Percentiles rank a stretch among this genome's conserved stretches.
phyloP scores from a whole-genome alignment of 2,888 invertebrate genomes.

The Heliconius ismenius region DNA sequence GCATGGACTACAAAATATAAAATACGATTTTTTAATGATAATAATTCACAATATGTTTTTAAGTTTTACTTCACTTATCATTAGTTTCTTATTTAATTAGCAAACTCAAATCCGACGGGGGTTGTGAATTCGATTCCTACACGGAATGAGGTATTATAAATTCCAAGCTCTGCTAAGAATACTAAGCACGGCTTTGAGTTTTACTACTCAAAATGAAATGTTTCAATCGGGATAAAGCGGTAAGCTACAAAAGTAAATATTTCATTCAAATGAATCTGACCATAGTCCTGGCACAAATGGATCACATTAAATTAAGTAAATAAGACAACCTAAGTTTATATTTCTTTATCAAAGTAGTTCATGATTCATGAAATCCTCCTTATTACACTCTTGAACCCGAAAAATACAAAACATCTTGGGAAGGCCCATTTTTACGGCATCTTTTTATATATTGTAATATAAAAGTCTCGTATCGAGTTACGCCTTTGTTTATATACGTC shows the following conservation, averaged over 20 bases:
- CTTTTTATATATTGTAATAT: conserved; percentile 28
- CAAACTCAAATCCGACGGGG: too few relatives aligned
- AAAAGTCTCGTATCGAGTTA: conserved; percentile 19
- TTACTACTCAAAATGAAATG: too few relatives aligned
- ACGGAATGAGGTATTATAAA: too few relatives aligned
- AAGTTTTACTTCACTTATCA: too few relatives aligned
- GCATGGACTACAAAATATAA: too few relatives aligned
- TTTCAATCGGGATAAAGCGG: too few relatives aligned
- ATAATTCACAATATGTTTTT: too few relatives aligned
- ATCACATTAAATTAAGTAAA: conserved; percentile 15
- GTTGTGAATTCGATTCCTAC: too few relatives aligned
- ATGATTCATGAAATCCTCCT: conserved; percentile 21
- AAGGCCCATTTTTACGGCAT: conserved; percentile 19
- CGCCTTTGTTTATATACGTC: conserved; percentile 5
- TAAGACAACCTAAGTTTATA: neutral
- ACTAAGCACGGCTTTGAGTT: too few relatives aligned
- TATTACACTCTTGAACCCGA: conserved; percentile 20
- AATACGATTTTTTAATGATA: too few relatives aligned
- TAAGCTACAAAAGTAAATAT: neutral
- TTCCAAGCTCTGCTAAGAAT: too few relatives aligned
- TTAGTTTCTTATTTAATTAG: too few relatives aligned
- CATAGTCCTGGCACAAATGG: neutral
- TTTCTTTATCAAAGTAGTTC: conserved; percentile 18
- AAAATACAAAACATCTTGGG: conserved; percentile 25
- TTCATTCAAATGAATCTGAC: neutral